These are phyloP conservation scores for Acanthochromis polyacanthus DNA, from an alignment of 2,113 vertebrate genomes.

Conservation along the genomic window DNA sequence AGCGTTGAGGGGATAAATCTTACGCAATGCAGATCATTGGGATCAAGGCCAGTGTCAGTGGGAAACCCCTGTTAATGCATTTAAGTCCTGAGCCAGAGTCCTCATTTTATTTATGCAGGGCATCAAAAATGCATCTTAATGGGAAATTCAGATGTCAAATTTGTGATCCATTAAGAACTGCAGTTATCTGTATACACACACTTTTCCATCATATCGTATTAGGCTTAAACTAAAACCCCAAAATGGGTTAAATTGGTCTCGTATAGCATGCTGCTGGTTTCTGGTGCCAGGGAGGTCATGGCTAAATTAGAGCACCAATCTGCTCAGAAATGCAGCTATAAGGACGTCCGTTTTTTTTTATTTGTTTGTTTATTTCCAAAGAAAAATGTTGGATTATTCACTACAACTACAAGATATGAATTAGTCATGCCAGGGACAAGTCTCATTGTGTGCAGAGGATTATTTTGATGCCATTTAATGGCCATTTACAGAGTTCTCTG, in stretches of 20 bases:
- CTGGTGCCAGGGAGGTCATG: conserved; percentile 52
- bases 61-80: conserved; percentile 1
- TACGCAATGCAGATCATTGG: conserved; percentile 27
- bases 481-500: neutral
- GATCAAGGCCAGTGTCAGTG: conserved; percentile 3
- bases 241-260: conserved; percentile 58
- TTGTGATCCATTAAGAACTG: neutral
- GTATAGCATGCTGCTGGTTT: conserved; percentile 38
- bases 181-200: conserved; percentile 16
- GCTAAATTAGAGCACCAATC: conserved; percentile 56
- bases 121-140: conserved; percentile 9
- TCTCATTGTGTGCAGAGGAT: neutral
- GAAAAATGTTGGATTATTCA: neutral
- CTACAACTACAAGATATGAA: neutral
- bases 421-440: neutral
- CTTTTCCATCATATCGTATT: conserved; percentile 35
- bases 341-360: neutral
- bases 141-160: neutral
- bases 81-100: conserved; percentile 9
- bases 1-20: conserved; percentile 42
- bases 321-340: conserved; percentile 35
- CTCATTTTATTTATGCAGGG: conserved; percentile 12
- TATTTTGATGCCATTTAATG: neutral
- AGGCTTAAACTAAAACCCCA: conserved; percentile 40
- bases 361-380: neutral